Base-by-base conservation (phyloP, 2,888 invertebrate species). In the Chalcosyrphus nemorum region DNA sequence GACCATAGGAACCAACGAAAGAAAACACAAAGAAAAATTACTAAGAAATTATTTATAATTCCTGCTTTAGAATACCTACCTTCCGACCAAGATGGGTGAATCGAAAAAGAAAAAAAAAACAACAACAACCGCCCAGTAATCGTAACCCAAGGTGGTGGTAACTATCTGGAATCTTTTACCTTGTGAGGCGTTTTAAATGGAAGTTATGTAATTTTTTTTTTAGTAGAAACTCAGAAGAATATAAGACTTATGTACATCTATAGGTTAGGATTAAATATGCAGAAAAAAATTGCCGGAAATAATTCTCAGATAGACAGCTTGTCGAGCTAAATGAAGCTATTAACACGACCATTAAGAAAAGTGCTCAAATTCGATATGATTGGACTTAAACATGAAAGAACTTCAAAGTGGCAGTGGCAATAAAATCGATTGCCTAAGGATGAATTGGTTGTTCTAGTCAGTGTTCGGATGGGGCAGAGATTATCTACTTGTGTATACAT, bases 31-130 rank as follows among this genome's bases (percentile, higher is more conserved):
- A 75, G 81, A 82, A 81, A 84, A 84, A 84, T 84, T 78, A 78
- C 66, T 7, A 71, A 78, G 61, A 81, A 81, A 77, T 84, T 86
- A 74, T 86, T 86, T 86, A 78, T 78, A 59, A 85, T 78, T 75
- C 47, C 24, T 78, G 21, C 41, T 81, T 52, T 35, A 65, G 75
- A 66, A 66, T 41, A 43, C 52, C 85, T 24, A 47, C 81, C 29
- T 4, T 11, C n/a, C n/a, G n/a, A 32, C n/a, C 61, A 57, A 45
- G 61, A 81, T 52, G 61, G 70, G 68, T 54, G 41, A 70, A 70
- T 32, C 17, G 52, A 52, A 35, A 21, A 47, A 21, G 50, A 52
- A 70, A 47, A 70, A 68, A 61, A 74, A n/a, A n/a, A n/a, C n/a
- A n/a, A n/a, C n/a, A n/a, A n/a, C n/a, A n/a, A n/a, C n/a, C 68